Evolutionary conservation across 2,113 vertebrate species (phyloP), one percentile per base, ranked within the genome.

Genomic region (Grammomys dolichurus): DNA sequence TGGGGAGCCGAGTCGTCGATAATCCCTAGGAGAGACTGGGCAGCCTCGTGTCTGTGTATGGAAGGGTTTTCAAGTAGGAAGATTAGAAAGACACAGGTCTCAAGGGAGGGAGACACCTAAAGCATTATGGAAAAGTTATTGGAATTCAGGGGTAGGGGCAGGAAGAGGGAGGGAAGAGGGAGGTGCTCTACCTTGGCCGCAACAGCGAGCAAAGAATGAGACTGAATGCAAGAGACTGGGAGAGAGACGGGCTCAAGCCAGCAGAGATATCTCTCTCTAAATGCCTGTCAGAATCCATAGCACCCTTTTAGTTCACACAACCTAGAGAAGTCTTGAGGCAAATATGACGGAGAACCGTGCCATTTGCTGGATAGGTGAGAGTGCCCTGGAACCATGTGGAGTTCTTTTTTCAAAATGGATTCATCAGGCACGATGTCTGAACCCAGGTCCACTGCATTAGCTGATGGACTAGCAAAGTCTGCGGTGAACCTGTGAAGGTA

Each of bases 401-500:
- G 4, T 73, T 93, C 24, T 22, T 81, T 76, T 85, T 75, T 89
- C 60, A 81, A 33, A 89, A 75, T 43, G 67, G 31, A 36, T 31
- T 81, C 80, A 5, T 89, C 87, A 87, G 90, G 73, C 40, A 63
- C 56, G 60, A 28, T 60, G 81, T 87, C 63, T 87, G 75, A 26
- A 90, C 96, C 65, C 22, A 91, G 90, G 82, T 13, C 87, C 84
- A 5, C 82, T 77, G 33, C 56, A 67, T 85, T 70, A 94, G 43
- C 56, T 60, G 95, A 78, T 31, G 46, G 4, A 93, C 51, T 94
- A 56, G 92, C 84, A 87, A 88, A 87, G 78, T 85, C 33, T 78
- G 22, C 9, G 24, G 65, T 78, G 92, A 70, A 82, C 73, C 87
- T 88, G 70, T 96, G 28, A 89, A 89, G 88, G 80, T 72, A 88